phyloP scores from a whole-genome alignment of 1,140 invertebrate genomes.

The Cecropterus lyciades region DNA sequence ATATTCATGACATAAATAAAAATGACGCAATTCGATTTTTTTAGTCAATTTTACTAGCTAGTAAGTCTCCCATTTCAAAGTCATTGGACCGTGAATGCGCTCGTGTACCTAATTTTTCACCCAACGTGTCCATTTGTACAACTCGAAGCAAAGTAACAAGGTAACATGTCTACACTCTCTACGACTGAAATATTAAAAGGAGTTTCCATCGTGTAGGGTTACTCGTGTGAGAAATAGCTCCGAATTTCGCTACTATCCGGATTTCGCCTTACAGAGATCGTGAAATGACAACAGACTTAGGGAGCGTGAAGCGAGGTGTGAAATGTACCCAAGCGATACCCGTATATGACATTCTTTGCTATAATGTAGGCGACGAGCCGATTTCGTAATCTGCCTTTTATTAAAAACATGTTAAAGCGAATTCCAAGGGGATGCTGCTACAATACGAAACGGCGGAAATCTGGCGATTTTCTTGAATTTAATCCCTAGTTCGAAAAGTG shows the following conservation, averaged over 20 bases:
- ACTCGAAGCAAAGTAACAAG: slow-evolving; percentile 51
- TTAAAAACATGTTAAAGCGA: slow-evolving; percentile 74
- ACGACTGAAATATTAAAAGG: slow-evolving; percentile 74
- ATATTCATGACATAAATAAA: no score
- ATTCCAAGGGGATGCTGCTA: slow-evolving; percentile 11
- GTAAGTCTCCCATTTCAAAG: neutral
- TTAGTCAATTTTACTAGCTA: neutral
- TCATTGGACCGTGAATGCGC: slow-evolving; percentile 1
- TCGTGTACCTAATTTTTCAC: slow-evolving; percentile 33
- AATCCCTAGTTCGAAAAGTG: no score
- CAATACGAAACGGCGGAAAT: neutral
- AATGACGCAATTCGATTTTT: no score
- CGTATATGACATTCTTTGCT: slow-evolving; percentile 80
- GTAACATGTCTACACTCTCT: slow-evolving; percentile 72
- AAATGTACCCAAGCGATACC: slow-evolving; percentile 75
- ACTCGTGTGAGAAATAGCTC: slow-evolving; percentile 73
- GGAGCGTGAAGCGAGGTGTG: slow-evolving; percentile 79
- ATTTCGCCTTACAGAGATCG: slow-evolving; percentile 77
- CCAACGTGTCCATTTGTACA: slow-evolving; percentile 26
- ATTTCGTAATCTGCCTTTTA: slow-evolving; percentile 76
- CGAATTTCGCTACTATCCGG: slow-evolving; percentile 76
- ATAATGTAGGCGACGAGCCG: slow-evolving; percentile 72
- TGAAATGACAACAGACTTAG: slow-evolving; percentile 82
- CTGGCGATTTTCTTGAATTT: neutral
- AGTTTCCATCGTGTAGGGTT: slow-evolving; percentile 44